phyloP scores from a whole-genome alignment of 2,888 invertebrate species.

The Pammene fasciana region DNA sequence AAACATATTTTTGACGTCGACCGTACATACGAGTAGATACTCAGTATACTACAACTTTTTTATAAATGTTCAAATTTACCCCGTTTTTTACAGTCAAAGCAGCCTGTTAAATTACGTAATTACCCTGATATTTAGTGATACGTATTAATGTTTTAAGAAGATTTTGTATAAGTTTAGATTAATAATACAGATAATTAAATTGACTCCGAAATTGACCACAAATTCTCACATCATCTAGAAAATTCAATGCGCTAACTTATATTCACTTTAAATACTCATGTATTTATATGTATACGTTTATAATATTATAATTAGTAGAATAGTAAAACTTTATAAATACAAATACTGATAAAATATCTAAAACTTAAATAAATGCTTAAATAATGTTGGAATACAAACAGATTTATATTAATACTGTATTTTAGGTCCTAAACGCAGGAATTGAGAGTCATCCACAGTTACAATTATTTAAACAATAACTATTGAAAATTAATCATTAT shows the following conservation, averaged over 20 bases:
- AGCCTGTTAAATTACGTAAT: background rate
- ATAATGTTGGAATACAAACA: constrained; percentile 1
- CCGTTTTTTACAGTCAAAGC: background rate
- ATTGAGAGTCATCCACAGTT: constrained; percentile 11
- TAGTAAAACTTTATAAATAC: constrained; percentile 4
- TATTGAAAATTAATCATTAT: too few relatives aligned
- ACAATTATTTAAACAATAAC: too few relatives aligned
- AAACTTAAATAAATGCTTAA: constrained; percentile 34
- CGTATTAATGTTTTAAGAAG: too few relatives aligned
- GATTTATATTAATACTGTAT: constrained; percentile 12
- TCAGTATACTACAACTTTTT: background rate
- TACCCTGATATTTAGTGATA: background rate
- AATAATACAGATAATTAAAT: background rate
- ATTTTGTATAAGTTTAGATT: too few relatives aligned
- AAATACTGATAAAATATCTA: constrained; percentile 31
- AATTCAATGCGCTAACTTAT: background rate
- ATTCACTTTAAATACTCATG: background rate
- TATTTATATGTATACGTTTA: background rate
- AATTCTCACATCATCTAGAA: background rate
- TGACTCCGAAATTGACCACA: constrained; percentile 19
- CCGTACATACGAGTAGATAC: too few relatives aligned
- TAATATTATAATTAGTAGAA: background rate
- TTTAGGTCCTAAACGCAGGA: background rate
- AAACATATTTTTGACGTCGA: too few relatives aligned
- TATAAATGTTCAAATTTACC: background rate